These are phyloP conservation scores for Beaufortia kweichowensis DNA, from an alignment of 2,113 vertebrate genomes.

Conservation along the genomic window DNA sequence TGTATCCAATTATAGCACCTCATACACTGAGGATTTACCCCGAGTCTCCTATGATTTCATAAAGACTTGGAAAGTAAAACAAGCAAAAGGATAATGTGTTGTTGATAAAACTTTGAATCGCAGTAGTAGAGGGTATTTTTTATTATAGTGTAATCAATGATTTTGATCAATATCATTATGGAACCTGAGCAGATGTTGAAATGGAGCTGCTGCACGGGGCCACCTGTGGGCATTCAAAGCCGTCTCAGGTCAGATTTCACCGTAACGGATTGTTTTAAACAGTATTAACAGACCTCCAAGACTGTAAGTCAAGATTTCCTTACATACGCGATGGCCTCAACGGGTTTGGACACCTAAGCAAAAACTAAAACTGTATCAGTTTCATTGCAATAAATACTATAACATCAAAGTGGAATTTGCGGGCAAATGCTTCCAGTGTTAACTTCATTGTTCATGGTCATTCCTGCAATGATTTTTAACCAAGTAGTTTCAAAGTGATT, in stretches of 20 bases:
- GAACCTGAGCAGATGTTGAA: slow-evolving; percentile 54
- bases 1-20: not conserved
- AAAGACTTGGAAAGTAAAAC: not conserved
- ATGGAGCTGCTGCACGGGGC: slow-evolving; percentile 38
- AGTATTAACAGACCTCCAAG: slow-evolving; percentile 19
- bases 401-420: no score
- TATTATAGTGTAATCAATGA: slow-evolving; percentile 17
- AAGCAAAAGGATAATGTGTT: not conserved
- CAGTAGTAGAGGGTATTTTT: not conserved
- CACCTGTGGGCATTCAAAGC: slow-evolving; percentile 39
- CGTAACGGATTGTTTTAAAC: slow-evolving; percentile 25
- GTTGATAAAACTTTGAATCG: not conserved
- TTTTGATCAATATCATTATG: slow-evolving; percentile 44
- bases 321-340: not conserved
- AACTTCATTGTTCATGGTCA: no score
- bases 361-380: no score
- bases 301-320: slow-evolving; percentile 11
- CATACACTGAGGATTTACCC: not conserved
- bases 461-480: no score
- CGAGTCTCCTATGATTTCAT: not conserved
- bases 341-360: not conserved
- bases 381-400: not conserved
- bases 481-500: no score
- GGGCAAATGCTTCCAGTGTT: no score
- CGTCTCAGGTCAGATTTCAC: slow-evolving; percentile 29